Evolutionary conservation across 2,888 invertebrate genomes (phyloP).

Genomic region (Syrphus vitripennis): DNA sequence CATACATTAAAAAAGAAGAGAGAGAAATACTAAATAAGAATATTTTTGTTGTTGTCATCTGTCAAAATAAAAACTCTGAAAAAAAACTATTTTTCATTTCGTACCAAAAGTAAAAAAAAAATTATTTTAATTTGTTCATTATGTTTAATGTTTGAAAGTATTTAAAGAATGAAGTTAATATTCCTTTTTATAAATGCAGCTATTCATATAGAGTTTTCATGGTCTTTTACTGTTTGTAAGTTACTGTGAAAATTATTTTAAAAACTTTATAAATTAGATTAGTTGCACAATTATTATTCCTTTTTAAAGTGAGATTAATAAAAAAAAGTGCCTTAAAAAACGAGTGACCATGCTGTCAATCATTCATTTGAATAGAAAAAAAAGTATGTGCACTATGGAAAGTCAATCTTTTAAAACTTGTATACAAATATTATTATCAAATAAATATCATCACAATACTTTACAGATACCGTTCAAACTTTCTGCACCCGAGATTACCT

Average conservation of each 20-base stretch:
- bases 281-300: too few species aligned
- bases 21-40: not conserved
- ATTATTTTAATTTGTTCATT: not conserved
- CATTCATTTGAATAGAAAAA: too few species aligned
- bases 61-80: not conserved
- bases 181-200: constrained; percentile 2
- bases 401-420: not conserved
- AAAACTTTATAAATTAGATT: not conserved
- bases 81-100: not conserved
- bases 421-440: not conserved
- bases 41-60: not conserved
- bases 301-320: not conserved
- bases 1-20: too few species aligned
- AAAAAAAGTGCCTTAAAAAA: not conserved
- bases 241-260: not conserved
- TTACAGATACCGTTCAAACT: constrained; percentile 13
- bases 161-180: constrained; percentile 9
- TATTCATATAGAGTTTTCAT: not conserved
- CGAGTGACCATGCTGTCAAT: too few species aligned
- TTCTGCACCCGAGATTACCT: constrained; percentile 2
- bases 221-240: constrained; percentile 20
- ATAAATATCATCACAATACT: not conserved
- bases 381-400: not conserved
- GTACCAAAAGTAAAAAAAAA: not conserved
- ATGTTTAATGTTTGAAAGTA: not conserved